Conservation (phyloP, 2,113 vertebrate genomes). For the Chaetorhynchus papuensis region DNA sequence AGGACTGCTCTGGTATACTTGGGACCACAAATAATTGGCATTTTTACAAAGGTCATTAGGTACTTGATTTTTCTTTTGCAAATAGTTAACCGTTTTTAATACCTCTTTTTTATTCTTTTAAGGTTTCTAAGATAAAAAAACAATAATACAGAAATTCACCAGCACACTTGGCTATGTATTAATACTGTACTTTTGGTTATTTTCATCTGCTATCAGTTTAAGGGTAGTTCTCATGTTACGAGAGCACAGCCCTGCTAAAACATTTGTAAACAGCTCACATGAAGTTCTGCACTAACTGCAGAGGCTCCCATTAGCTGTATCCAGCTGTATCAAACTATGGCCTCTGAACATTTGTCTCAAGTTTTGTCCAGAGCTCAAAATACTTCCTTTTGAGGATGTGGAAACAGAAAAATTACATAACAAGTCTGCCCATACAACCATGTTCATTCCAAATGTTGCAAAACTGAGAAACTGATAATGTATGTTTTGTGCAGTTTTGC, state of each 20-base stretch:
- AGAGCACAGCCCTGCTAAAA: neutral
- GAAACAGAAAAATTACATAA: neutral
- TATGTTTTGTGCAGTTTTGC: neutral
- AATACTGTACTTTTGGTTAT: neutral
- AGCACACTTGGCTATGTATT: neutral
- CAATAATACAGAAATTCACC: neutral
- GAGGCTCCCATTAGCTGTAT: neutral
- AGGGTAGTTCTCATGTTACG: neutral
- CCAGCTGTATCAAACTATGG: neutral
- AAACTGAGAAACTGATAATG: neutral
- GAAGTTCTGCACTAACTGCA: neutral
- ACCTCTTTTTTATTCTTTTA: neutral
- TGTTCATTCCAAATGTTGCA: neutral
- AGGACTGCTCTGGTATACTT: neutral
- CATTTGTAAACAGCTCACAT: neutral
- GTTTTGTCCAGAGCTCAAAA: neutral
- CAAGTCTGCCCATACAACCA: fast-evolving
- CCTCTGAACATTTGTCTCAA: neutral
- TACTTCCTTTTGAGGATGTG: neutral
- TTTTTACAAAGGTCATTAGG: neutral
- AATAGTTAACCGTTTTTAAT: neutral
- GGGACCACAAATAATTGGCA: neutral
- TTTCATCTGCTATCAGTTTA: neutral
- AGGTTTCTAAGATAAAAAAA: neutral
- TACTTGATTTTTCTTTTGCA: neutral